phyloP scores from a whole-genome alignment of 1,140 invertebrate genomes.

The Lasaia peninsularis region DNA sequence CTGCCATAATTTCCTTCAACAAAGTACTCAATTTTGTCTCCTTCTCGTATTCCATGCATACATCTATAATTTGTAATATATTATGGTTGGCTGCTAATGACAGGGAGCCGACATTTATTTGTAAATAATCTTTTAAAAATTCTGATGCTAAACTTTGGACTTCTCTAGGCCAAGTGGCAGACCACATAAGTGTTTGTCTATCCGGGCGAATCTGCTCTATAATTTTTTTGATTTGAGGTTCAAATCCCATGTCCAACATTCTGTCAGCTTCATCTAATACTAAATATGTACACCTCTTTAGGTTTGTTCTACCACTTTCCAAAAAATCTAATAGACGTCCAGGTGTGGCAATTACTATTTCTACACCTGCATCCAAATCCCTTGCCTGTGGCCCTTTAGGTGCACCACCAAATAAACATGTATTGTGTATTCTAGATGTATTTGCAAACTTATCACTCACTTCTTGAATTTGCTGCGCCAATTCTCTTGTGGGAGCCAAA shows the following conservation, averaged over 20 bases:
- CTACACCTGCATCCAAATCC: slow-evolving; percentile 91
- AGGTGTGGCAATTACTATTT: slow-evolving; percentile 96
- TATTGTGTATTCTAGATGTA: slow-evolving; percentile 90
- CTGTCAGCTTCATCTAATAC: slow-evolving; percentile 98
- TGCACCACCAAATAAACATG: slow-evolving; percentile 97
- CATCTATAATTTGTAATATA: slow-evolving; percentile 94
- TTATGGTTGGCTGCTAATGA: slow-evolving; percentile 94
- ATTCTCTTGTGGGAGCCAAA: slow-evolving; percentile 95
- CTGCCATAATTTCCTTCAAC: slow-evolving; percentile 89
- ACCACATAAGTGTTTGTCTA: slow-evolving; percentile 90
- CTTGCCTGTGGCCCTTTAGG: slow-evolving; percentile 90
- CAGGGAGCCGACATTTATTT: slow-evolving; percentile 93
- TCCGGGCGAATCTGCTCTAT: slow-evolving; percentile 94
- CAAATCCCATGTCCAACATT: slow-evolving; percentile 99
- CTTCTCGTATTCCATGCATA: slow-evolving; percentile 90
- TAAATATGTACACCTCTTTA: slow-evolving; percentile 94
- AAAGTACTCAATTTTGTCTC: slow-evolving; percentile 86
- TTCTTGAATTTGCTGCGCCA: slow-evolving; percentile 98
- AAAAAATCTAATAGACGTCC: slow-evolving; percentile 96
- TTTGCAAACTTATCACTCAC: slow-evolving; percentile 95
- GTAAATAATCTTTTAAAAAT: slow-evolving; percentile 91
- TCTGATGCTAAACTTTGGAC: slow-evolving; percentile 91
- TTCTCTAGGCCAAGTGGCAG: slow-evolving; percentile 96
- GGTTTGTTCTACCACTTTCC: slow-evolving; percentile 94
- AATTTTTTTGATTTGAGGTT: slow-evolving; percentile 98